Percentiles rank a stretch among this genome's conserved stretches.
Evolutionary conservation across 1,140 invertebrate genomes (phyloP).

Genomic region (Araneus ventricosus): DNA sequence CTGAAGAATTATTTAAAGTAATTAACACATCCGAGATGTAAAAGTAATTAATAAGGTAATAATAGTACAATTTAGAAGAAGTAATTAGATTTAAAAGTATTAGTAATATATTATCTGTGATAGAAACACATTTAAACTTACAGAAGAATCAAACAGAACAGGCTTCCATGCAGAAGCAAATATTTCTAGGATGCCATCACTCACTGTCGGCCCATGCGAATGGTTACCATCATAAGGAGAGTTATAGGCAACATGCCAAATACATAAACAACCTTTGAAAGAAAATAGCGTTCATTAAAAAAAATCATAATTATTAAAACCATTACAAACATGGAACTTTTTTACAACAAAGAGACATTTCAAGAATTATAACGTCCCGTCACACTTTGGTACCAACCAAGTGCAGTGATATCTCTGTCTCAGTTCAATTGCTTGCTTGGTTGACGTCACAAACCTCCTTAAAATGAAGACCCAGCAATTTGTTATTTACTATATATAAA

Average conservation of each 20-base stretch:
- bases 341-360: not conserved
- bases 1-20: too few relatives aligned
- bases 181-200: conserved; percentile 73
- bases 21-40: too few relatives aligned
- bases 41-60: too few relatives aligned
- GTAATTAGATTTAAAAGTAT: too few relatives aligned
- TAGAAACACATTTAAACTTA: not conserved
- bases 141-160: conserved; percentile 71
- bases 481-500: too few relatives aligned
- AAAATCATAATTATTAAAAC: too few relatives aligned
- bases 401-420: too few relatives aligned
- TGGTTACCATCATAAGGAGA: conserved; percentile 74
- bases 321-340: not conserved
- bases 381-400: not conserved
- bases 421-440: too few relatives aligned
- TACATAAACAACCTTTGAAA: conserved; percentile 73
- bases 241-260: conserved; percentile 76
- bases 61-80: too few relatives aligned
- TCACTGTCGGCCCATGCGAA: conserved; percentile 75
- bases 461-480: too few relatives aligned
- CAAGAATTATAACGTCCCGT: not conserved
- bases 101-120: too few relatives aligned
- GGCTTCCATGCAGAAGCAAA: conserved; percentile 67
- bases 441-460: too few relatives aligned
- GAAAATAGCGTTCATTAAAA: not conserved